Evolutionary conservation across 2,888 invertebrate species (phyloP), one percentile per base, ranked within the genome.

Genomic region (Selenia dentaria): DNA sequence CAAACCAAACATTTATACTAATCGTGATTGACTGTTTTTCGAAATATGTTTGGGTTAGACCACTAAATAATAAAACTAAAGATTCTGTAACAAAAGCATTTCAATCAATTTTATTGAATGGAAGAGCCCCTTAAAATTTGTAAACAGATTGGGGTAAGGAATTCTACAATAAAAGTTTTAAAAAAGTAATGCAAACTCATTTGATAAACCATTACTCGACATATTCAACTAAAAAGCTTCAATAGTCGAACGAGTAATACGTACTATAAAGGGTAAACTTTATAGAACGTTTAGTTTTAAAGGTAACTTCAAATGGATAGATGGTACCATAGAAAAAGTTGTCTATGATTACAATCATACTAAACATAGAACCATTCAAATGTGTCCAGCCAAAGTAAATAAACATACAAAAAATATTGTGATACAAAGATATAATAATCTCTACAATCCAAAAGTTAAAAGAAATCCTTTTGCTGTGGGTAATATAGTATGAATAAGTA

Each of bases 181-280:
- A 20, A 12, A 11, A 5, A 1, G n/a, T 37, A 6, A 11, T 28
- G 11, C 6, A 20, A n/a, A 18, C 11, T 6, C 28, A 20, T 13
- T 20, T 28, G 1, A 28, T 37, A 1, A 37, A 37, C 20, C 37
- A 37, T 13, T 37, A 28, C n/a, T 37, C 37, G n/a, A 37, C 37
- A 1, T 25, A 32, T 34, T 28, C 35, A 44, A 12, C 11, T 22
- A 36, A 25, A 49, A 33, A 52, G 49, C 35, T 26, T 37, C 37
- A 11, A 37, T 18, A 44, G 64, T 25, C 47, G 62, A 33, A 61
- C 59, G 26, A 20, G 11, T 37, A 2, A 37, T 37, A 5, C 27
- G 37, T 20, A 37, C 37, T 5, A 8, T 27, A 20, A 37, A 37
- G 6, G 6, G 5, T 28, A 37, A 28, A 9, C 11, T 38, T 1